Evolutionary conservation across 1,140 invertebrate genomes (phyloP), one percentile per base, ranked within the genome.

Genomic region (Chymomyza costata): DNA sequence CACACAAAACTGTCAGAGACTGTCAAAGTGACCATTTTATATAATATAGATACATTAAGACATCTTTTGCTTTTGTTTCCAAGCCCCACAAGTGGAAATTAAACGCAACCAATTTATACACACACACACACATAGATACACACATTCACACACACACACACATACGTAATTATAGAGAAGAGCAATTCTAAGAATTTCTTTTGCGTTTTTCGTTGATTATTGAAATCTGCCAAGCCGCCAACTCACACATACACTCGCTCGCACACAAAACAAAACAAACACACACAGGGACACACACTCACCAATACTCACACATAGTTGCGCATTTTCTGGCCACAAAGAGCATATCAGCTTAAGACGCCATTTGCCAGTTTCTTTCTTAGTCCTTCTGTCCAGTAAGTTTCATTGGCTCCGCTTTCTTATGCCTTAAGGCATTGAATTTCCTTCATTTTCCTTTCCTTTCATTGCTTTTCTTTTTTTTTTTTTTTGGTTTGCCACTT

Each of bases 21-120:
- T 80, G 71, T 71, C 71, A 78, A 71, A 67, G 71, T 78, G 71
- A 78, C 71, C 73, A 80, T 71, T 80, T 80, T 58, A 73, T 68
- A 80, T 78, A 66, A 66, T 71, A 57, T 47, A 52, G 56, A 50
- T n/a, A n/a, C n/a, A n/a, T n/a, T n/a, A n/a, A n/a, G 55, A 50
- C 45, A 54, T 19, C 40, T 49, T 46, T 43, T 51, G 37, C 34
- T 34, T 51, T 63, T 46, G 51, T 58, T 65, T 65, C 50, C 55
- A 40, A 28, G 17, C 45, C 25, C 52, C 38, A 58, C 63, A 65
- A 73, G 73, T 78, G 55, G 63, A 71, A 78, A 78, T 78, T 78
- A 80, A 78, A 71, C 63, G 70, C 71, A 50, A 38, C 50, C 18
- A 38, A 48, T 28, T 21, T 43, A 63, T 35, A 43, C 48, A 43